Base-by-base conservation (phyloP, 1,140 invertebrate genomes). In the Drosophila setifemur region DNA sequence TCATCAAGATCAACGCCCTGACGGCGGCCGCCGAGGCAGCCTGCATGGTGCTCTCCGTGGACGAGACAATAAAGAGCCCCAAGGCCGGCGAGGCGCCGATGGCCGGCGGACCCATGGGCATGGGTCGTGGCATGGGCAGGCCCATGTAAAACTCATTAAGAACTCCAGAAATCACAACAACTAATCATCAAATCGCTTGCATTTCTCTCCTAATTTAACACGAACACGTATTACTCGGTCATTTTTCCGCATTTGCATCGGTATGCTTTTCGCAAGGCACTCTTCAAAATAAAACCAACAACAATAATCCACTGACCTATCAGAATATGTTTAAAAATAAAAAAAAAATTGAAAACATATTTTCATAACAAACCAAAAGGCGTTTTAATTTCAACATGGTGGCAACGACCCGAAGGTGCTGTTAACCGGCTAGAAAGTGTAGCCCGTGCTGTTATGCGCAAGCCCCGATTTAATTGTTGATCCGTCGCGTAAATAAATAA, bases 31-130 rank as follows among this genome's bases (percentile, higher is more conserved):
- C 95, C 37, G 99, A 99, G 92, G 98, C 98, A 2, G 95, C 98
- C 16, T 98, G 97, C 91, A 93, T 98, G 25, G 97, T 99, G 77
- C 92, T 99, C 0, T 99, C 98, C 0, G 97, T 99, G 1, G 99
- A 99, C 90, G 98, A 99, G 91, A 99, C 98, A 0, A 98, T 99
- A 70, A 98, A 98, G 91, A 98, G 95, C 89, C 96, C 97, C 3
- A 95, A 95, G 82, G 94, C 95, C 29, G 92, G 91, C 9, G 90
- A 92, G 42, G 91, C 92, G 7, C 92, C 91, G n/a, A 92, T 91
- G 39, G 92, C 91, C 12, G 93, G 92, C 14, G 92, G 91, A 7
- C 31, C 31, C 8, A 90, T 87, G 69, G 90, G 89, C 43, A 90
- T 88, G 60, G 94, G 95, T 16, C 92, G 94, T 53, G 94, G 94